phyloP scores from a whole-genome alignment of 1,140 invertebrate species.

The Kradibia gibbosae region DNA sequence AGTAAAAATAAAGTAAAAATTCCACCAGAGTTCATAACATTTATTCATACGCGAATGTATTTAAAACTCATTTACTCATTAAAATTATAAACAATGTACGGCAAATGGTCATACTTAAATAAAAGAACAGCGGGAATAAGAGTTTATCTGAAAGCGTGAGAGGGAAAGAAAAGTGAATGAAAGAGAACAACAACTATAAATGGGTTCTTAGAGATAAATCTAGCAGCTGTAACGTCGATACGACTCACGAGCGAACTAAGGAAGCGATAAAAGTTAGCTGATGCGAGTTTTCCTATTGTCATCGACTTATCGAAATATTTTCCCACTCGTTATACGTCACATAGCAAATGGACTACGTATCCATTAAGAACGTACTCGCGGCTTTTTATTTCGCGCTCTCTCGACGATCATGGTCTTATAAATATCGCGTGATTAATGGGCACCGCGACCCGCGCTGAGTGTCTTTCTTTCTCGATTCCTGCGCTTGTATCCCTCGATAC shows the following conservation, averaged over 20 bases:
- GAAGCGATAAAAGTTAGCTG: not conserved
- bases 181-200: not conserved
- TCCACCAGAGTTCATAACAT: not conserved
- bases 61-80: not conserved
- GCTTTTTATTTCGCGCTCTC: conserved; percentile 13
- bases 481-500: conserved; percentile 27
- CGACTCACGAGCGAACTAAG: not conserved
- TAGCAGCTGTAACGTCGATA: not conserved
- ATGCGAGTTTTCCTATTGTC: not conserved
- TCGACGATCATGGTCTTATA: conserved; percentile 28
- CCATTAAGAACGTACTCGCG: conserved; percentile 23
- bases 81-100: not conserved
- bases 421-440: conserved; percentile 44
- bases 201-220: not conserved
- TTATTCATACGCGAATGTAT: not conserved
- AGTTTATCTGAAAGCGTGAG: not conserved
- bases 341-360: conserved; percentile 38
- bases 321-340: conserved; percentile 11
- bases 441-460: not conserved
- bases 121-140: not conserved
- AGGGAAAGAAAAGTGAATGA: no score
- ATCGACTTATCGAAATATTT: conserved; percentile 21
- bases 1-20: not conserved
- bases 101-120: not conserved
- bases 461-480: conserved; percentile 39